Evolutionary conservation across 2,113 vertebrate genomes (phyloP).

Genomic region (Taurulus bubalis): DNA sequence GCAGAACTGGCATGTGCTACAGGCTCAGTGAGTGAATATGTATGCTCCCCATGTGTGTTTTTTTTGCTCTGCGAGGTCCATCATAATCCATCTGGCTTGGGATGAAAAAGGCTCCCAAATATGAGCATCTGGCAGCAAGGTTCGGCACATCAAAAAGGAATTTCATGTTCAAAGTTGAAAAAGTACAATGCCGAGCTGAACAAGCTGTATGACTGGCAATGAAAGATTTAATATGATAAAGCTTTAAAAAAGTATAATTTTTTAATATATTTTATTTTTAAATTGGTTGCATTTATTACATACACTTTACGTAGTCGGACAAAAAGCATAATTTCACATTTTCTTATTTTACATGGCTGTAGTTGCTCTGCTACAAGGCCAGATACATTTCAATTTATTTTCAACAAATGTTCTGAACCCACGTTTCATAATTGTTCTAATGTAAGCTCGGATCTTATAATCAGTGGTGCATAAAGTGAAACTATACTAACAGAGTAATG

Average conservation of each 20-base stretch:
- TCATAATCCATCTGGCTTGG: constrained; percentile 20
- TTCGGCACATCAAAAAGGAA: constrained; percentile 33
- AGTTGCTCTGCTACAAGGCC: background rate
- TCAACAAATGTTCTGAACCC: background rate
- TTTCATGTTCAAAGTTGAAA: constrained; percentile 12
- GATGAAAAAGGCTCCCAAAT: constrained; percentile 45
- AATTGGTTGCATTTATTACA: constrained; percentile 41
- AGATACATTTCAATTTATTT: background rate
- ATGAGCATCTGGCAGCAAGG: constrained; percentile 69
- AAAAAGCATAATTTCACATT: background rate
- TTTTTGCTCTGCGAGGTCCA: constrained; percentile 3
- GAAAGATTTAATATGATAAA: background rate
- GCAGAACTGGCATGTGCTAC: background rate
- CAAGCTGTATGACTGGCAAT: background rate
- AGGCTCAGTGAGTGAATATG: constrained; percentile 10
- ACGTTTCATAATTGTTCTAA: constrained; percentile 10
- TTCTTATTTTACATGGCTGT: constrained; percentile 1
- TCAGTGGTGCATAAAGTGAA: background rate
- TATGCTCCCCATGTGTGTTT: constrained; percentile 5
- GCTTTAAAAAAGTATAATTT: background rate
- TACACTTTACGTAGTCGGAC: constrained; percentile 25
- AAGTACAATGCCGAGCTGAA: constrained; percentile 21
- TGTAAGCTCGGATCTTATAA: background rate
- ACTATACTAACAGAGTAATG: background rate
- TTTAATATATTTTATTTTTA: constrained; percentile 32